Percentiles rank a stretch among this genome's conserved stretches.
Conservation (phyloP, 2,797 vertebrate species). For the Sebastes alutus region DNA sequence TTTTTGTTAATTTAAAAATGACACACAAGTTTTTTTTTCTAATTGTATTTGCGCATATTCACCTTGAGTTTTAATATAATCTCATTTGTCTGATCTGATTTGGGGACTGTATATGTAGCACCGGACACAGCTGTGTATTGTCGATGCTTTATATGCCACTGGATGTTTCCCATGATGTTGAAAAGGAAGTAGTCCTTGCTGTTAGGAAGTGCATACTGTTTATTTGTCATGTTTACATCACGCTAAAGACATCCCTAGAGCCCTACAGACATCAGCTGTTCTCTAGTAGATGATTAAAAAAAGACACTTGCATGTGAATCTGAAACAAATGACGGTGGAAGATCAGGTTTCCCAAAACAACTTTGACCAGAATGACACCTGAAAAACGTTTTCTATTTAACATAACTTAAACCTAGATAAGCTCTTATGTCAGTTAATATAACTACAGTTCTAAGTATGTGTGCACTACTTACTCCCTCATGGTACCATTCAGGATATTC, state of each 20-base stretch:
- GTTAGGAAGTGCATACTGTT: constrained; percentile 9
- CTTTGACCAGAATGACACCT: neutral
- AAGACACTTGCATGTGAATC: constrained; percentile 20
- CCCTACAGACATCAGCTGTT: neutral
- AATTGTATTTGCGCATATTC: constrained; percentile 7
- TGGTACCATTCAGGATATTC: neutral
- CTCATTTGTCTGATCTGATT: neutral
- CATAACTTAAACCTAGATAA: neutral
- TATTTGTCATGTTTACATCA: constrained; percentile 37
- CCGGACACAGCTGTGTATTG: constrained; percentile 44
- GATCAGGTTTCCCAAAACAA: constrained; percentile 10
- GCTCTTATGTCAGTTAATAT: neutral
- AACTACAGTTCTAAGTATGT: neutral
- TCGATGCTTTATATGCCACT: constrained; percentile 36
- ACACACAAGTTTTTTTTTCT: neutral
- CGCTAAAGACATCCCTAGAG: constrained; percentile 1
- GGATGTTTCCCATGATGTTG: constrained; percentile 17
- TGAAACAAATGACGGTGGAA: constrained; percentile 2
- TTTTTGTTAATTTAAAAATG: neutral
- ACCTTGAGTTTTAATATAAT: constrained; percentile 1
- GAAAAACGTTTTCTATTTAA: neutral
- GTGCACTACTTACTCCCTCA: neutral
- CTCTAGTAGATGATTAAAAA: neutral
- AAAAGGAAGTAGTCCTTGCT: constrained; percentile 21
- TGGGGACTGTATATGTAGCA: constrained; percentile 55